Evolutionary conservation across 64 coral and sea anemone genomes (phyloP), one percentile per base, ranked within the genome.

Genomic region (Pocillopora damicornis): DNA sequence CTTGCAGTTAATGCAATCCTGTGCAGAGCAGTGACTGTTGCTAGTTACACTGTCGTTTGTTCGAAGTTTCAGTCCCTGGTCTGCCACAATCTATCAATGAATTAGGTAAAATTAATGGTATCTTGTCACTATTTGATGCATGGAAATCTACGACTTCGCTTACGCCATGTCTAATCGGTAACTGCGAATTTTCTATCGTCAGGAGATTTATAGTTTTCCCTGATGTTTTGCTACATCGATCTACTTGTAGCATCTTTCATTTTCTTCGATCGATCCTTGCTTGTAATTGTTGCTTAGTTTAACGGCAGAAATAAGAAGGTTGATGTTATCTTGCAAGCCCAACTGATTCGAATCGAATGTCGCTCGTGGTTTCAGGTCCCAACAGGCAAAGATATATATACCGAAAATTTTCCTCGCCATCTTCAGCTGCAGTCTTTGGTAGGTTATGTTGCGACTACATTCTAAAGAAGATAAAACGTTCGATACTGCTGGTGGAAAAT

Each of bases 51-150:
- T 83, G 81, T 85, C 58, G 36, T 85, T 85, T 71, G 63, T 85
- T 72, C 38, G 18, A 63, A 26, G 66, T 66, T 85, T 72, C 81
- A 63, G 81, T 72, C 26, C 81, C 8, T 85, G 37, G 11, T 11
- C 35, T 85, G 20, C 65, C 57, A 22, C 81, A 85, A 42, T 20
- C 65, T 36, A 51, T 58, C 20, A 72, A 73, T 73, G 65, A 72
- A 22, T 68, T 68, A 85, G 81, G 81, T 85, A 85, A 72, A 79
- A 72, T 69, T 72, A 37, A 20, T 85, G 67, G 8, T 25, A 45
- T 85, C 64, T 73, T 72, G 65, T 85, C 10, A 15, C 57, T 1
- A 9, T 22, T 82, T 36, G 20, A 85, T 56, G 37, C 81, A 73
- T 30, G 79, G 16, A 15, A 63, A 22, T 9, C 13, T 22, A 0